Conservation (phyloP, 2,888 invertebrate species). For the Panorpa germanica region DNA sequence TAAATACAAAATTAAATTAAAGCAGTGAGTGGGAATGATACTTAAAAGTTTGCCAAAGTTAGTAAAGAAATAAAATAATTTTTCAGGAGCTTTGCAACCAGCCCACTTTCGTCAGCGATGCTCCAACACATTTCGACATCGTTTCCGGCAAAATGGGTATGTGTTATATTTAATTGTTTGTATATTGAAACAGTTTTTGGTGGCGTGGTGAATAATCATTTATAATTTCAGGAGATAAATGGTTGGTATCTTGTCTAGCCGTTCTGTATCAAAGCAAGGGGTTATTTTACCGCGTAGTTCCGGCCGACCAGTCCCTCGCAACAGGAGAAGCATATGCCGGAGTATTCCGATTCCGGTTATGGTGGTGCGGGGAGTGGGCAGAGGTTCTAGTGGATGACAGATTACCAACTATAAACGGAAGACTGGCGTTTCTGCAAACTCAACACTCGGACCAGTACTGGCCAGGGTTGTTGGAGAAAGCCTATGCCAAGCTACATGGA, state of each 20-base stretch:
- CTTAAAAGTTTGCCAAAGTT: constrained; percentile 12
- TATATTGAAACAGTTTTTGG: constrained; percentile 3
- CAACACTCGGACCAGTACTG: constrained; percentile 67
- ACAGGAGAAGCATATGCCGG: constrained; percentile 52
- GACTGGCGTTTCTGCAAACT: constrained; percentile 70
- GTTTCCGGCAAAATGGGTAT: constrained; percentile 76
- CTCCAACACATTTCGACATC: constrained; percentile 60
- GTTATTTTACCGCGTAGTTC: constrained; percentile 77
- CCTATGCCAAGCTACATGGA: constrained; percentile 85
- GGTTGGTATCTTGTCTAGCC: constrained; percentile 78
- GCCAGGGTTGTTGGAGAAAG: constrained; percentile 81
- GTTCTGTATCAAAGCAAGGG: constrained; percentile 71
- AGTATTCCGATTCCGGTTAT: constrained; percentile 72
- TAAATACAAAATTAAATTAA: too few relatives aligned
- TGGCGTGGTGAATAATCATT: not conserved
- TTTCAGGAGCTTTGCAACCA: constrained; percentile 56
- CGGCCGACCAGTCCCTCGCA: constrained; percentile 70
- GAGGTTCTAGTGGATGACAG: constrained; percentile 80
- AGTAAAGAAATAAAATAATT: constrained; percentile 11
- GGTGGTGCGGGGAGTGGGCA: constrained; percentile 91
- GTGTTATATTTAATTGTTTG: constrained; percentile 15
- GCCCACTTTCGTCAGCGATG: constrained; percentile 64
- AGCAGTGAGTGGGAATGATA: too few relatives aligned
- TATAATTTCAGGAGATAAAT: constrained; percentile 54
- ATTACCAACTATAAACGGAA: constrained; percentile 71